Evolutionary conservation across 2,113 vertebrate genomes (phyloP).

Genomic region (pig (Sus scrofa)): DNA sequence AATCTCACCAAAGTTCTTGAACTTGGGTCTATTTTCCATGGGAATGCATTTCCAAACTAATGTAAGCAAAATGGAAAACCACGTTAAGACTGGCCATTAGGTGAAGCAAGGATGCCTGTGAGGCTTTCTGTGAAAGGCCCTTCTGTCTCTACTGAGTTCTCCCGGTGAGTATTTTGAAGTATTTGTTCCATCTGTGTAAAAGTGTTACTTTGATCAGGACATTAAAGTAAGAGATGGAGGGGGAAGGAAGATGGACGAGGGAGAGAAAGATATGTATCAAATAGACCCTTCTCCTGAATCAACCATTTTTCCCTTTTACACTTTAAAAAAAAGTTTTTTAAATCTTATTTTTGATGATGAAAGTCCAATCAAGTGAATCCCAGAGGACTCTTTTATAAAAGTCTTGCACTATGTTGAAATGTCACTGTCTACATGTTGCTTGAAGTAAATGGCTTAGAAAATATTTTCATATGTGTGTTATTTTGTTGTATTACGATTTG

Average conservation of each 20-base stretch:
- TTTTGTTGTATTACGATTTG: constrained; percentile 46
- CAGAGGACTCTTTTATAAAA: neutral
- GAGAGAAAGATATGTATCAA: neutral
- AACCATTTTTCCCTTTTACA: neutral
- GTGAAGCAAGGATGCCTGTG: neutral
- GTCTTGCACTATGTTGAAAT: neutral
- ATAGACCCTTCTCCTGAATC: neutral
- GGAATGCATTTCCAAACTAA: neutral
- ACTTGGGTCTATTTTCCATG: neutral
- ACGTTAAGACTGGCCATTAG: neutral
- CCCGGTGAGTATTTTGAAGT: neutral
- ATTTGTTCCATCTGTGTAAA: neutral
- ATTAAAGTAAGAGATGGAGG: neutral
- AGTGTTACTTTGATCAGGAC: neutral
- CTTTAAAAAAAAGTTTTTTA: neutral
- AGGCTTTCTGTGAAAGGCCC: neutral
- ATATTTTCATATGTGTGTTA: neutral
- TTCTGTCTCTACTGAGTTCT: neutral
- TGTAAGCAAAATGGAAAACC: neutral
- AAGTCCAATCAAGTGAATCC: constrained; percentile 14
- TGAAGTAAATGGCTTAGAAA: constrained; percentile 50
- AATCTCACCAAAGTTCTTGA: neutral
- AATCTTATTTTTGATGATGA: neutral
- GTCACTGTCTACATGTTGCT: neutral
- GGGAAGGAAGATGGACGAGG: neutral